phyloP scores from a whole-genome alignment of 2,888 invertebrate genomes.

The Blastobasis lacticolella region DNA sequence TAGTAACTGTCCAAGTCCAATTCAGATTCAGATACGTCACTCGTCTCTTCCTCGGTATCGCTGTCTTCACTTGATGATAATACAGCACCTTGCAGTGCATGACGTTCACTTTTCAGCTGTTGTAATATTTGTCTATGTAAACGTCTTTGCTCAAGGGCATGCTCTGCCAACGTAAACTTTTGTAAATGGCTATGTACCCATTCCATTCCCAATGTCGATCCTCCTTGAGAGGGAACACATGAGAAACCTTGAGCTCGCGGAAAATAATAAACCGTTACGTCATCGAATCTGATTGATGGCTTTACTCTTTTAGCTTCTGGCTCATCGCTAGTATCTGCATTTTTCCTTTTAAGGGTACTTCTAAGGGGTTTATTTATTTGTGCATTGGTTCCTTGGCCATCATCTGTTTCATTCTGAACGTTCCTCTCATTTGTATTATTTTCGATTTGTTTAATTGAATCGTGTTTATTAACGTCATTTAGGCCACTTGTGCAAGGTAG shows the following conservation, averaged over 20 bases:
- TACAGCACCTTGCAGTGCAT: constrained; percentile 66
- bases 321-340: constrained; percentile 53
- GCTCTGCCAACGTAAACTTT: constrained; percentile 90
- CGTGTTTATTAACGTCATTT: constrained; percentile 4
- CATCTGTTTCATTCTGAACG: constrained; percentile 20
- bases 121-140: constrained; percentile 88
- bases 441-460: constrained; percentile 11
- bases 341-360: constrained; percentile 82
- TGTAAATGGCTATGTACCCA: constrained; percentile 79
- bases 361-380: constrained; percentile 34
- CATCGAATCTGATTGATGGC: constrained; percentile 90
- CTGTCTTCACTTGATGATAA: constrained; percentile 88
- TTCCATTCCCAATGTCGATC: constrained; percentile 95
- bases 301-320: constrained; percentile 78
- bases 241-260: constrained; percentile 93
- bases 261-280: constrained; percentile 96
- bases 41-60: constrained; percentile 88
- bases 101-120: constrained; percentile 81
- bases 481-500: constrained; percentile 42
- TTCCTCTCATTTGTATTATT: constrained; percentile 18
- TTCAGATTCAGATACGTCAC: constrained; percentile 87
- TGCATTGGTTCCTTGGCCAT: constrained; percentile 20
- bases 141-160: constrained; percentile 90
- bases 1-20: constrained; percentile 92
- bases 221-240: constrained; percentile 92